Evolutionary conservation across 2,113 vertebrate species (phyloP), one percentile per base, ranked within the genome.

Genomic region (Tenrec ecaudatus): DNA sequence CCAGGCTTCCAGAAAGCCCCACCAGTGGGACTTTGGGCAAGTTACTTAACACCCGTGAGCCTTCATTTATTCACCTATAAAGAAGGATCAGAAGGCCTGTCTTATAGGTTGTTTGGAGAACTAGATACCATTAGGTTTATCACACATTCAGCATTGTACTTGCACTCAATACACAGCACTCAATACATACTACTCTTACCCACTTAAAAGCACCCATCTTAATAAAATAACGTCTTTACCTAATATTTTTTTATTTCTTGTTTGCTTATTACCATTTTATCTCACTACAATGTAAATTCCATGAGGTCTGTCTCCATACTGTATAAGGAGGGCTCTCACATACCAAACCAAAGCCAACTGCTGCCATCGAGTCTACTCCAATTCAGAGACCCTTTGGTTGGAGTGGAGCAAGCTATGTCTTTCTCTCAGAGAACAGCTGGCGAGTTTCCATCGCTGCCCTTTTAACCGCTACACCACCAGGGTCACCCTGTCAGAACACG

Each of bases 201-300:
- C 36, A 66, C 29, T 95, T 86, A 29, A 38, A 95, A 36, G 38
- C 62, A 80, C 57, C 40, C 17, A 1, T 69, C 58, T 64, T 94
- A 79, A 86, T 88, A 71, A 47, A 88, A 62, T 86, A 92, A 80
- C 16, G 36, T 20, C 47, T 87, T 82, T 6, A 27, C 78, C 92
- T 88, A 89, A 86, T 86, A 68, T 90, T 62, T 80, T 91, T 86
- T 88, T 85, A 86, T 94, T 86, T 84, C 22, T 88, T 92, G 47
- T 91, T 96, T 83, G 57, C 33, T 91, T 95, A 58, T 69, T 86
- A 86, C 38, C 88, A 1, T 69, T 40, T 82, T 90, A 27, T 88
- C 68, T 87, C 23, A 93, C 62, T 82, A 58, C 17, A 85, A 64
- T 40, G 22, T 79, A 62, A 93, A 2, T 68, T 85, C 85, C 57